Percentiles rank a stretch among this genome's conserved stretches.
phyloP scores from a whole-genome alignment of 2,888 invertebrate genomes.

The Rambutsinella grinnellia region DNA sequence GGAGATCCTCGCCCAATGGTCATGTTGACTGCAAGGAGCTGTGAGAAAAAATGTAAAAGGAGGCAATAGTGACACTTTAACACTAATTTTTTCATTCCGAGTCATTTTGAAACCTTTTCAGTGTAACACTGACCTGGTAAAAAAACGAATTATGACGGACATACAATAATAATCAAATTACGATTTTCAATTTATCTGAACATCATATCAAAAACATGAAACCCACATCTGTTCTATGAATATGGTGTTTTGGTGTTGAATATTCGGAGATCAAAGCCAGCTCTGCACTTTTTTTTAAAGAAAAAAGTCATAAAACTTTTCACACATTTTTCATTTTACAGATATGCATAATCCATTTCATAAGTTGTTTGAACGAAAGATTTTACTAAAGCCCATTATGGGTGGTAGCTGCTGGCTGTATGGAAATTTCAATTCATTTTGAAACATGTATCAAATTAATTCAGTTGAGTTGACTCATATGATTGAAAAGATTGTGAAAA shows the following conservation, averaged over 20 bases:
- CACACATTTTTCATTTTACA: not conserved
- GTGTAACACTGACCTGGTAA: constrained; percentile 43
- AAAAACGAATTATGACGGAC: constrained; percentile 14
- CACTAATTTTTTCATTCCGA: too few relatives aligned
- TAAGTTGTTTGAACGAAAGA: not conserved
- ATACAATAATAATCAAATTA: constrained; percentile 1
- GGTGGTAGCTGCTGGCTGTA: too few relatives aligned
- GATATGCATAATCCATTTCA: not conserved
- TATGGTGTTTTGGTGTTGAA: constrained; percentile 2
- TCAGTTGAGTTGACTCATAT: constrained; percentile 8
- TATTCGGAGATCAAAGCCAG: not conserved
- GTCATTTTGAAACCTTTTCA: too few relatives aligned
- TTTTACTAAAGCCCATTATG: too few relatives aligned
- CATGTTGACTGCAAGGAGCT: too few relatives aligned
- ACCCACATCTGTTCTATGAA: not conserved
- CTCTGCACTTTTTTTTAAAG: not conserved
- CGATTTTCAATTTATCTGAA: not conserved
- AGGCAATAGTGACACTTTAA: too few relatives aligned
- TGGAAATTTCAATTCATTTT: constrained; percentile 5
- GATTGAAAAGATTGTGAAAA: too few relatives aligned
- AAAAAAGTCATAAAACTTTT: not conserved
- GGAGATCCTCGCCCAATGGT: too few relatives aligned
- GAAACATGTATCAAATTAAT: not conserved
- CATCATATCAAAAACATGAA: constrained; percentile 5
- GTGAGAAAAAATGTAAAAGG: too few relatives aligned